A percentile compares a stretch with the other conserved stretches of the same genome.
Evolutionary conservation across 2,113 vertebrate species (phyloP).

Genomic region (Myrmecobius fasciatus): DNA sequence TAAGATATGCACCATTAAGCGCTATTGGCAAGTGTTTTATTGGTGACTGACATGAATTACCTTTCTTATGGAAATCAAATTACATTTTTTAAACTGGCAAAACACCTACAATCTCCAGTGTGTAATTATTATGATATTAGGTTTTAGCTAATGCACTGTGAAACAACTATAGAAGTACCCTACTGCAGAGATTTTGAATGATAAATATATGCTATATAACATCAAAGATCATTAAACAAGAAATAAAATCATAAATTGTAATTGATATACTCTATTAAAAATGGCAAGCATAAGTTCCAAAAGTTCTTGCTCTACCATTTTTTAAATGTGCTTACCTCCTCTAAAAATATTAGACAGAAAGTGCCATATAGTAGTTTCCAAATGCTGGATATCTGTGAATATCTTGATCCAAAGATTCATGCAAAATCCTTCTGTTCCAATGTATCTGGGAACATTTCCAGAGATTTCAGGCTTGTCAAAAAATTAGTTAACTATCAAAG

Average conservation of each 20-base stretch:
- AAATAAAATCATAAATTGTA: slow-evolving; percentile 14
- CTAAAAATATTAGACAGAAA: slow-evolving; percentile 54
- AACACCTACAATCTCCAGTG: neutral
- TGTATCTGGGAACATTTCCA: slow-evolving; percentile 68
- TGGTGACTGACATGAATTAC: neutral
- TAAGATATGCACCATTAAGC: slow-evolving; percentile 28
- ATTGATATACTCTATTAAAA: neutral
- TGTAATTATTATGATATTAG: slow-evolving; percentile 8
- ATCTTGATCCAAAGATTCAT: slow-evolving; percentile 51
- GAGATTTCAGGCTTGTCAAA: slow-evolving; percentile 76
- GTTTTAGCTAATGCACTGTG: neutral
- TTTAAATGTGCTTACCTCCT: neutral
- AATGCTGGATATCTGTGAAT: slow-evolving; percentile 39
- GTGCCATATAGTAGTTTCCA: slow-evolving; percentile 20
- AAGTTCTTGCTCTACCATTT: neutral
- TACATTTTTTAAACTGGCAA: slow-evolving; percentile 40
- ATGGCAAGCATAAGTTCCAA: neutral
- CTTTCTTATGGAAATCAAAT: slow-evolving; percentile 4
- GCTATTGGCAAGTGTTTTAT: slow-evolving; percentile 27
- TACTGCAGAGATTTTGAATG: slow-evolving; percentile 3
- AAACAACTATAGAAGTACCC: neutral
- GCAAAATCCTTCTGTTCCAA: slow-evolving; percentile 74
- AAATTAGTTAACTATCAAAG: slow-evolving; percentile 71
- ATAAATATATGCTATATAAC: neutral
- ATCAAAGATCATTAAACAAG: neutral